Evolutionary conservation across 2,113 vertebrate genomes (phyloP), one percentile per base, ranked within the genome.

Genomic region (Conger conger): DNA sequence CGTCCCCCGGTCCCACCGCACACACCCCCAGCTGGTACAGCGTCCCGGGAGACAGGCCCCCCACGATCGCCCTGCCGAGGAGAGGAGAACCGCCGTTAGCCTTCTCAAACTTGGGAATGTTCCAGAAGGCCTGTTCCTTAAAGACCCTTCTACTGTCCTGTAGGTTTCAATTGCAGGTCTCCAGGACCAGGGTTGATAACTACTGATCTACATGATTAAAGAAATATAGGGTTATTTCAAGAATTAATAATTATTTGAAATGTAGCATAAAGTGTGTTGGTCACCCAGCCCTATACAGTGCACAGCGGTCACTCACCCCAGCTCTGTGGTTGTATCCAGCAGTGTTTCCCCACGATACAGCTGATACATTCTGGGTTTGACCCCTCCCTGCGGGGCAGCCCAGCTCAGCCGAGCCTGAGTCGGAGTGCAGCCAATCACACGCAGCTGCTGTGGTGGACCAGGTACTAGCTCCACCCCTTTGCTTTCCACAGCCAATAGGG

Each of bases 371-470:
- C 80, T 87, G 42, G 85, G 33, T 35, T 86, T 87, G 20, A 82
- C 18, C 23, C 79, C 57, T 9, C 82, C 84, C 0, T 82, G 53
- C 1, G 92, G 92, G 4, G 87, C 89, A 1, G 40, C 82, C 92
- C 92, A 92, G 23, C 87, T 85, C 76, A 93, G 76, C 37, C 78
- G 88, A n/a, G 90, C 84, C 78, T 90, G 88, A 4, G 90, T 91
- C 0, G 89, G 63, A 11, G 89, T 92, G 76, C 89, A 91, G 33
- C 88, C 87, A 36, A 86, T 87, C n/a, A 90, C 88, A 17, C 87
- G 80, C 15, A 92, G 86, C 20, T 90, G 85, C 68, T 38, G 53
- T 20, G 91, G 90, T 23, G 86, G 84, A 17, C 88, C 68, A 4
- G 89, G 85, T 76, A 79, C 78, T 0, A 85, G 38, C 27, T 85